Evolutionary conservation across 2,888 invertebrate species (phyloP).

Genomic region (Hermodice carunculata): DNA sequence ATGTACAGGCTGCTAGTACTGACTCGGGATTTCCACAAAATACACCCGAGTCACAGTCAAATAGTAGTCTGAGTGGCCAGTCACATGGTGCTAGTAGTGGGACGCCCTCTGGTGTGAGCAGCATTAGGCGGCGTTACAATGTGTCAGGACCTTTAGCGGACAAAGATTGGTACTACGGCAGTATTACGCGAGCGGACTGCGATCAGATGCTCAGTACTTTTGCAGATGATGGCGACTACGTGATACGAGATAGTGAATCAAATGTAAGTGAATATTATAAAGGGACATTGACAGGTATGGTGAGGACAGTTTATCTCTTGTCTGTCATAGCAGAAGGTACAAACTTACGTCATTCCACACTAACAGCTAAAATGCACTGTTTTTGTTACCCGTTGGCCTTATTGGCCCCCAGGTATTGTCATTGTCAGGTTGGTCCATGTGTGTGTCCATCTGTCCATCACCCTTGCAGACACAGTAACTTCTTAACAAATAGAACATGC

Average conservation of each 20-base stretch:
- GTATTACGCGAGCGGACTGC: conserved; percentile 95
- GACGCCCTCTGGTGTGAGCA: conserved; percentile 34
- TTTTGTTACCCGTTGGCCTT: no score
- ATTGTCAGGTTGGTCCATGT: no score
- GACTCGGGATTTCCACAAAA: conserved; percentile 42
- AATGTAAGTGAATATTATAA: conserved; percentile 80
- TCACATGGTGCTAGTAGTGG: conserved; percentile 36
- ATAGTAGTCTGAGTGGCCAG: conserved; percentile 53
- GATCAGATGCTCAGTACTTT: conserved; percentile 94
- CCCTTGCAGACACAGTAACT: no score
- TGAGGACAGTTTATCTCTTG: no score
- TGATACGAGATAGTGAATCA: conserved; percentile 98
- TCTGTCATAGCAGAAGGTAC: no score
- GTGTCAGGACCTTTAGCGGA: conserved; percentile 63
- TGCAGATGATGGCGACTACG: conserved; percentile 98
- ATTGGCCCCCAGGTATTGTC: no score
- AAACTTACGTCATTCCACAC: no score
- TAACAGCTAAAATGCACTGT: no score
- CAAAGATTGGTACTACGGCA: conserved; percentile 95
- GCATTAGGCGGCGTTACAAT: conserved; percentile 39
- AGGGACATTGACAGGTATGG: neutral
- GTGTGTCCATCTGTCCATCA: no score
- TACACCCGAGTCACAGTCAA: conserved; percentile 66
- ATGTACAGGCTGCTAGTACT: conserved; percentile 68
- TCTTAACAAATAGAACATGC: no score